These are phyloP conservation scores for Meandrina meandrites DNA, from an alignment of 92 coral and sea anemone species.

Conservation along the genomic window DNA sequence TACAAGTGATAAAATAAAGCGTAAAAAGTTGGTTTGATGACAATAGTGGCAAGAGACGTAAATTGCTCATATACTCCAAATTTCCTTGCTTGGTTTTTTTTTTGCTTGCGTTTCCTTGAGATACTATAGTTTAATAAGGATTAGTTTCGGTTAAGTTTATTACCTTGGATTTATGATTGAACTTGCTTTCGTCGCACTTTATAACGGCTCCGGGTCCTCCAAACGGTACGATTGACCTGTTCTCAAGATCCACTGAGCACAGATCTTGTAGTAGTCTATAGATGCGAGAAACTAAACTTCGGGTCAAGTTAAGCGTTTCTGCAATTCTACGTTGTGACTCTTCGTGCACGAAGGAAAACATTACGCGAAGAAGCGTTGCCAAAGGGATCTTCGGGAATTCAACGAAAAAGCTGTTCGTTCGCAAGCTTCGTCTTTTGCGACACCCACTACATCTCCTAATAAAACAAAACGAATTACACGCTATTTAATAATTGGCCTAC, in stretches of 20 bases:
- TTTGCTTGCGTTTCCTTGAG: not conserved
- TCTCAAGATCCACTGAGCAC: not conserved
- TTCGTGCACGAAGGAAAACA: not conserved
- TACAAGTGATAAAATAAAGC: no score
- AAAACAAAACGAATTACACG: not conserved
- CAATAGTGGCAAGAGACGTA: no score
- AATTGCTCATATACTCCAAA: no score
- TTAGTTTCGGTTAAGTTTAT: not conserved
- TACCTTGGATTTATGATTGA: slow-evolving; percentile 7
- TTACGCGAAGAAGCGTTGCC: not conserved
- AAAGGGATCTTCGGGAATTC: not conserved
- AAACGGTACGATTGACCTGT: not conserved
- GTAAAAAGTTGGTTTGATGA: no score
- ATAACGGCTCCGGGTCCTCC: not conserved
- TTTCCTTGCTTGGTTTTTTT: no score
- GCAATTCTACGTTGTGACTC: not conserved
- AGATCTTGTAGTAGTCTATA: not conserved
- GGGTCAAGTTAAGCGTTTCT: not conserved
- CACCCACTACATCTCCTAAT: slow-evolving; percentile 6
- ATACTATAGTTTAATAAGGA: not conserved
- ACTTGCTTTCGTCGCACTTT: slow-evolving; percentile 13
- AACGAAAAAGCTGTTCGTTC: not conserved
- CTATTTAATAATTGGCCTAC: no score
- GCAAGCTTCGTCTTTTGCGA: not conserved
- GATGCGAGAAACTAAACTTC: not conserved